These are phyloP conservation scores for Gonatopus flavifemur DNA, from an alignment of 1,140 invertebrate genomes.

Conservation along the genomic window DNA sequence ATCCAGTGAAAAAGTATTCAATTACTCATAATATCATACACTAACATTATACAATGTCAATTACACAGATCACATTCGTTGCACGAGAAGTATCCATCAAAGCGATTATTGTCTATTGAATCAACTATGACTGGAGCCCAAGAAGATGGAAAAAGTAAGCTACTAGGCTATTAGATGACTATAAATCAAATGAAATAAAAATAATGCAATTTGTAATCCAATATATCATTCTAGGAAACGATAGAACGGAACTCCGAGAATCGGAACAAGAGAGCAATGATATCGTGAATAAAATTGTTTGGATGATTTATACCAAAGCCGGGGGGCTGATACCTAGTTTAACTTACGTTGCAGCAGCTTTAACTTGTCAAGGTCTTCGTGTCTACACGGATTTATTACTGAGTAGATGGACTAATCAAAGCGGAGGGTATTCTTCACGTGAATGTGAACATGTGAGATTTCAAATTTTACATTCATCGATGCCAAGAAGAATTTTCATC, in stretches of 20 bases:
- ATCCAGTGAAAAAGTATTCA: too few relatives aligned
- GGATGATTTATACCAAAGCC: conserved; percentile 65
- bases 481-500: too few relatives aligned
- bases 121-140: too few relatives aligned
- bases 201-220: too few relatives aligned
- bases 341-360: conserved; percentile 60
- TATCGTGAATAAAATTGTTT: conserved; percentile 58
- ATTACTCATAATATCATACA: too few relatives aligned
- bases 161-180: too few relatives aligned
- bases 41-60: too few relatives aligned
- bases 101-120: conserved; percentile 47
- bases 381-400: conserved; percentile 69
- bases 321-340: conserved; percentile 63
- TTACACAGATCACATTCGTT: too few relatives aligned
- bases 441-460: conserved; percentile 1
- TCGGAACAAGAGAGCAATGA: conserved; percentile 12
- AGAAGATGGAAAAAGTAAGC: too few relatives aligned
- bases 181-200: too few relatives aligned
- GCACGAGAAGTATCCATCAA: conserved; percentile 29
- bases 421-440: background rate
- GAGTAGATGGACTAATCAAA: conserved; percentile 61
- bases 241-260: conserved; percentile 1
- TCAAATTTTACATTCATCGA: background rate
- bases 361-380: conserved; percentile 62
- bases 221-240: too few relatives aligned